These are phyloP conservation scores for Nomada goodeniana DNA, from an alignment of 2,888 invertebrate genomes.

Conservation along the genomic window DNA sequence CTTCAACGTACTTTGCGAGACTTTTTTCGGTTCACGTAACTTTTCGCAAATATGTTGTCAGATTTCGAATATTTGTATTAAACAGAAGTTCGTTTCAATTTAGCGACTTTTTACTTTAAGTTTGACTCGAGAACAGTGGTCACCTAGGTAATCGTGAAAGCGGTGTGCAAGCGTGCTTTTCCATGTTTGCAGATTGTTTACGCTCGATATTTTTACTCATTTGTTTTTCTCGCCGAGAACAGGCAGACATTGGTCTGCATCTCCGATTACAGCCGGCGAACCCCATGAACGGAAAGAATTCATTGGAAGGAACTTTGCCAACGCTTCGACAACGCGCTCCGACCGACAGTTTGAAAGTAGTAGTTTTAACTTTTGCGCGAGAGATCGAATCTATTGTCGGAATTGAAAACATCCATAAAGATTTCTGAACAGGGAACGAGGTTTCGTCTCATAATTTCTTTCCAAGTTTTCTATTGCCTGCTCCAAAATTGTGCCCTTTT, in stretches of 20 bases:
- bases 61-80: no score
- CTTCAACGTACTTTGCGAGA: constrained; percentile 1
- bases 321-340: not conserved
- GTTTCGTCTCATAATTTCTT: not conserved
- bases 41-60: not conserved
- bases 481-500: not conserved
- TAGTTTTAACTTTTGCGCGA: constrained; percentile 21
- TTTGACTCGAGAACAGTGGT: not conserved
- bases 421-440: not conserved
- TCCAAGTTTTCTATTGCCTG: no score
- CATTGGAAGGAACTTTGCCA: constrained; percentile 38
- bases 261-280: constrained; percentile 36
- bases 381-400: constrained; percentile 40
- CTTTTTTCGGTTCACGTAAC: not conserved
- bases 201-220: not conserved
- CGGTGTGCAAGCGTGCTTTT: not conserved
- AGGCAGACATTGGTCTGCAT: constrained; percentile 14
- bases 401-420: constrained; percentile 4
- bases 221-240: constrained; percentile 24
- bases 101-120: not conserved
- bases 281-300: constrained; percentile 34
- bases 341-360: constrained; percentile 4
- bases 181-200: constrained; percentile 15
- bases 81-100: no score
- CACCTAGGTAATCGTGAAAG: not conserved